phyloP scores from a whole-genome alignment of 2,797 vertebrate species.

The Staurois parvus region DNA sequence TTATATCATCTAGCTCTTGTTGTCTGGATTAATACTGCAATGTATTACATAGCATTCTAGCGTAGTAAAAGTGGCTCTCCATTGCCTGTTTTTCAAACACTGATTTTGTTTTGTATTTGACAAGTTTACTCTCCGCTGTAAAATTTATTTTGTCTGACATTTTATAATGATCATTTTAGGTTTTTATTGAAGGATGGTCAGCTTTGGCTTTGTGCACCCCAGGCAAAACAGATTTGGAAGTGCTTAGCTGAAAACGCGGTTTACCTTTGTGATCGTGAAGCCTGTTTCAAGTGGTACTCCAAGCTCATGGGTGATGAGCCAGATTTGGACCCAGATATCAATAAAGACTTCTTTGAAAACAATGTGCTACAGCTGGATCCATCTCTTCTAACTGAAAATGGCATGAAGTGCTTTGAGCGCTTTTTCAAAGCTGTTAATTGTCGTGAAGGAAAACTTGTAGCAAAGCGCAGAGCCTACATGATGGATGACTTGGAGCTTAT shows the following conservation, averaged over 20 bases:
- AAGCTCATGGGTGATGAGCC: conserved; percentile 99
- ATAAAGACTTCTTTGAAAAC: conserved; percentile 99
- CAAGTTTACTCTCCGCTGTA: not conserved
- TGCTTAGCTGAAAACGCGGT: conserved; percentile 99
- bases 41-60: too few relatives aligned
- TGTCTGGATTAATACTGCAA: too few relatives aligned
- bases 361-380: conserved; percentile 98
- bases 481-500: conserved; percentile 99
- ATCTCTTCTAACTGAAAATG: conserved; percentile 96
- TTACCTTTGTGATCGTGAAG: conserved; percentile 98
- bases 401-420: conserved; percentile 99
- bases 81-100: too few relatives aligned
- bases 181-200: conserved; percentile 98
- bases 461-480: conserved; percentile 98
- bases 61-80: too few relatives aligned
- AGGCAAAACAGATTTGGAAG: conserved; percentile 99
- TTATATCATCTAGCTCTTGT: too few relatives aligned
- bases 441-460: conserved; percentile 97
- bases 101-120: not conserved
- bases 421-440: conserved; percentile 99
- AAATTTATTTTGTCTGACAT: not conserved
- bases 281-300: conserved; percentile 99
- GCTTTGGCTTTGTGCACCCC: conserved; percentile 97
- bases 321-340: conserved; percentile 98
- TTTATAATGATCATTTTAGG: conserved; percentile 70